Evolutionary conservation across 2,113 vertebrate genomes (phyloP), one percentile per base, ranked within the genome.

Genomic region (Oryzias celebensis): DNA sequence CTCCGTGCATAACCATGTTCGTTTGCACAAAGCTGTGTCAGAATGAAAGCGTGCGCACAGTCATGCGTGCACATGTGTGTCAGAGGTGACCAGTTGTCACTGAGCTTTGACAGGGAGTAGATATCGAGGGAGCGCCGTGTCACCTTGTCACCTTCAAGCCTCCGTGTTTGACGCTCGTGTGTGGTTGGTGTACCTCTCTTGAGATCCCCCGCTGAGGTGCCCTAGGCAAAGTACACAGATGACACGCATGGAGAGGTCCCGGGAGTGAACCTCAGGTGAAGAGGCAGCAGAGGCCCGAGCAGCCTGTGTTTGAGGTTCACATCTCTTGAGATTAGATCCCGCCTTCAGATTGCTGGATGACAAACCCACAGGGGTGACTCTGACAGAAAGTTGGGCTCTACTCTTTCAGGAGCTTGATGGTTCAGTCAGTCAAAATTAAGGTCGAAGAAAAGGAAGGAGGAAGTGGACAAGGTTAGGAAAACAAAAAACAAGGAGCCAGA

Each of bases 101-200:
- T 65, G 36, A 66, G 58, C 58, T 76, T 60, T 82, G 75, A 86
- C 78, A 86, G 78, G 72, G 77, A 77, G 64, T 73, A 78, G 81
- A 60, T 85, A 88, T 87, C 84, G 80, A 56, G 65, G 62, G 80
- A 79, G 78, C 58, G 60, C 51, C 50, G 73, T 71, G 65, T 83
- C 88, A 89, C 77, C 66, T 76, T 83, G 79, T 84, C 86, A 85
- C 77, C 65, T 81, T 63, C 77, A 71, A 68, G 60, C 62, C 65
- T 75, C 57, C 54, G 20, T 68, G 56, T 73, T 50, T 26, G 23
- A 48, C 48, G 58, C 58, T 16, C 49, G 66, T 71, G 66, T 53
- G 58, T 58, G 65, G 61, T 50, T 66, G 45, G 62, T 67, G 65
- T 59, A 56, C 23, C 46, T 70, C 80, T 83, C 77, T 26, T 22